These are phyloP conservation scores for Leistus spinibarbis DNA, from an alignment of 2,888 invertebrate species.

Conservation along the genomic window DNA sequence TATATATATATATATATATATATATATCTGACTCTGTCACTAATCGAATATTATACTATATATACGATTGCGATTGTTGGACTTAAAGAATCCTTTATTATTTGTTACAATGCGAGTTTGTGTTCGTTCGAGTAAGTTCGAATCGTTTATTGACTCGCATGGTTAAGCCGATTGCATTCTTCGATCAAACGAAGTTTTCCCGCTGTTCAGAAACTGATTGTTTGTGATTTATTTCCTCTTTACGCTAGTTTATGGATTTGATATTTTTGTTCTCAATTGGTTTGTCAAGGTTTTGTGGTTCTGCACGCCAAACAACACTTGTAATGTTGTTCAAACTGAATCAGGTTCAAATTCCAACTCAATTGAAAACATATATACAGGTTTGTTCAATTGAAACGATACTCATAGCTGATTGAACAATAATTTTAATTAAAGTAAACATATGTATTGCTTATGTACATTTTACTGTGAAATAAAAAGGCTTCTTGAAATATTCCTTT, in stretches of 20 bases:
- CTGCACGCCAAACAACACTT: no score
- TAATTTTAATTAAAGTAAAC: no score
- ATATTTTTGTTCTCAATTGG: neutral
- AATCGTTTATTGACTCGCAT: neutral
- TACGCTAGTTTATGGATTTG: neutral
- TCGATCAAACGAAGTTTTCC: neutral
- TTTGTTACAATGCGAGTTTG: neutral
- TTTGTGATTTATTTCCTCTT: neutral
- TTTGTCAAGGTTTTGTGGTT: no score
- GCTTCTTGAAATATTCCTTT: no score
- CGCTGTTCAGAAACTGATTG: neutral
- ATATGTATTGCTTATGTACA: no score
- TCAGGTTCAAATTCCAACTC: no score
- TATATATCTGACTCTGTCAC: neutral
- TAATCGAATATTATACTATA: neutral
- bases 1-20: no score
- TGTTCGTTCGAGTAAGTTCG: neutral
- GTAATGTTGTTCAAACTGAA: no score
- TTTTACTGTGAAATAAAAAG: no score
- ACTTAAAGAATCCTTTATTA: neutral
- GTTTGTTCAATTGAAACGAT: no score
- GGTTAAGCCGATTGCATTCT: neutral
- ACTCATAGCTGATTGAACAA: no score
- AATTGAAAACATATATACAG: no score
- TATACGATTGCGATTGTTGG: neutral